Evolutionary conservation across 2,888 invertebrate species (phyloP), one percentile per base, ranked within the genome.

Genomic region (Lutraria lutraria): DNA sequence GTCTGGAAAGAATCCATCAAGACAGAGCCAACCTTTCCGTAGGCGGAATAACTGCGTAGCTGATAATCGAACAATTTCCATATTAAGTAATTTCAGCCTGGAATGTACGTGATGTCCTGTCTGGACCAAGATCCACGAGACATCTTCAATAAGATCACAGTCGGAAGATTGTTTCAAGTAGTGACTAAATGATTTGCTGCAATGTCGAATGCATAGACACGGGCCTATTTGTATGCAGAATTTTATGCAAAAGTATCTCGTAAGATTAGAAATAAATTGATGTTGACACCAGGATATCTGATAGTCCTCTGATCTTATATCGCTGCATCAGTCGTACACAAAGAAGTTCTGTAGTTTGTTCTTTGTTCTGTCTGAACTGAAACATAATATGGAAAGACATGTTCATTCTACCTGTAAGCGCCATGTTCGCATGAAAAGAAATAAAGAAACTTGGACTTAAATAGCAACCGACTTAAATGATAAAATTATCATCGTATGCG

Each of bases 21-120:
- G n/a, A 63, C 63, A 21, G n/a, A 63, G n/a, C n/a, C n/a, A n/a
- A 63, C 63, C 19, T 63, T 63, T 63, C 63, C n/a, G 19, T 63
- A 63, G 63, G 63, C 63, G n/a, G n/a, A 63, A 63, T 63, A n/a
- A 63, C n/a, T 21, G 63, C 63, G n/a, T 63, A n/a, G 21, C n/a
- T 63, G 63, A n/a, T 63, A 63, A 63, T n/a, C 63, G 63, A 63
- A 63, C n/a, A 63, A 63, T 63, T 63, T 63, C 63, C 63, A 63
- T 63, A 63, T 63, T n/a, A 63, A 63, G 56, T 56, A 56, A 63
- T 63, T 1, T 63, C 19, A 8, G 6, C 3, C 63, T 63, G n/a
- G 21, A n/a, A 19, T 19, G 63, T n/a, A 63, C n/a, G n/a, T 63
- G 21, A 6, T n/a, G 63, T 21, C 0, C 63, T 63, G 63, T 63